Percentiles rank a stretch among this genome's conserved stretches.
These are phyloP conservation scores for Polyodon spathula DNA, from an alignment of 2,113 vertebrate genomes.

Conservation along the genomic window DNA sequence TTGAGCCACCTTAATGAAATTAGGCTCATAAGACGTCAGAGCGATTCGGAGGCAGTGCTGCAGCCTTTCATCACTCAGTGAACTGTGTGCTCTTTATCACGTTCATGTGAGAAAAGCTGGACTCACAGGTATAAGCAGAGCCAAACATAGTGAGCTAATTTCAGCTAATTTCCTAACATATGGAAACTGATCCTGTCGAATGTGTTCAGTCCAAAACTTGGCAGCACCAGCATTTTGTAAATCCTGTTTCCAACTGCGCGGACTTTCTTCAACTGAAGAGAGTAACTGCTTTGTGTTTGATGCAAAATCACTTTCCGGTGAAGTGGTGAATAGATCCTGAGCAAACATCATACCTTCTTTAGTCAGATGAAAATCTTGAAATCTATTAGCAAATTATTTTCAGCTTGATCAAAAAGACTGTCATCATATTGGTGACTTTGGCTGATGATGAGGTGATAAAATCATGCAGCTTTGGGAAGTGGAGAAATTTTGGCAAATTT, in stretches of 20 bases:
- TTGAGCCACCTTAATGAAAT: too few species aligned
- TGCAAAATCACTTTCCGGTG: neutral
- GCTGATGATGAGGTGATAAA: conserved; percentile 6
- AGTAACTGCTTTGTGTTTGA: conserved; percentile 15
- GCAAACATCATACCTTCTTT: conserved; percentile 11
- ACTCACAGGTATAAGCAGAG: too few species aligned
- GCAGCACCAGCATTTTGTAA: conserved; percentile 10
- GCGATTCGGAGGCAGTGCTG: too few species aligned
- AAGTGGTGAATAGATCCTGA: conserved; percentile 9
- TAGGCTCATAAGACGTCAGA: too few species aligned
- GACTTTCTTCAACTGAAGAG: conserved; percentile 10
- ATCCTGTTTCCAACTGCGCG: neutral
- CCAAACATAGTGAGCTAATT: conserved; percentile 20
- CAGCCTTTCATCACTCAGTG: too few species aligned
- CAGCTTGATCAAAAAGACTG: too few species aligned
- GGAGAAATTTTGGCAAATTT: conserved; percentile 11
- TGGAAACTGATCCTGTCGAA: too few species aligned
- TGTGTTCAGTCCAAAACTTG: conserved; percentile 14
- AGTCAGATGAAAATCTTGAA: conserved; percentile 8
- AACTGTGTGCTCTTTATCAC: too few species aligned
- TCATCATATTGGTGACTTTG: conserved; percentile 8
- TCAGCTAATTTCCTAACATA: neutral
- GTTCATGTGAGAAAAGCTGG: too few species aligned
- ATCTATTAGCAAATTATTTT: too few species aligned
- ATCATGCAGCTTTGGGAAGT: conserved; percentile 12